phyloP scores from a whole-genome alignment of 2,888 invertebrate species.

The Allophyes oxyacanthae region DNA sequence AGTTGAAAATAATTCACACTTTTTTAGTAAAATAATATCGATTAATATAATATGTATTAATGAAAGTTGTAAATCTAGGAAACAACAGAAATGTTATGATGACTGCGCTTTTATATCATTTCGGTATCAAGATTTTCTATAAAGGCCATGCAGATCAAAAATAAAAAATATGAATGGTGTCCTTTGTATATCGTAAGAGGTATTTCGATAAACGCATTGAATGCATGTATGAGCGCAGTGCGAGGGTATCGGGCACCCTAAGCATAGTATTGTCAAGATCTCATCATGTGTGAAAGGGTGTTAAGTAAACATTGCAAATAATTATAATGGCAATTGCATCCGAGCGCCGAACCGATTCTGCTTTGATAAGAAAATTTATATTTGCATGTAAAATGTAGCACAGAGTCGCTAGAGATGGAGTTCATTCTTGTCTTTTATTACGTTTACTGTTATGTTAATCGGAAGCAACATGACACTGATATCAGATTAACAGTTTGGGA shows the following conservation, averaged over 20 bases:
- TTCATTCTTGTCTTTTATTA: conserved; percentile 80
- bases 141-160: conserved; percentile 16
- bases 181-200: conserved; percentile 68
- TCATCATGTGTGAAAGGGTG: conserved; percentile 89
- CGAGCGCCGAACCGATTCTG: conserved; percentile 73
- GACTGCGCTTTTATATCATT: conserved; percentile 1
- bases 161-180: conserved; percentile 40
- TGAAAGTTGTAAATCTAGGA: not conserved
- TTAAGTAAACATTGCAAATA: conserved; percentile 90
- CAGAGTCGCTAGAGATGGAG: conserved; percentile 73
- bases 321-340: conserved; percentile 88
- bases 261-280: conserved; percentile 77
- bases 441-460: conserved; percentile 84
- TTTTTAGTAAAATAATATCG: not conserved
- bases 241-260: conserved; percentile 68
- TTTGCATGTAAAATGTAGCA: conserved; percentile 84
- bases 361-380: conserved; percentile 83
- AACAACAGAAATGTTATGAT: not conserved
- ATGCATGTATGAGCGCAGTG: conserved; percentile 47
- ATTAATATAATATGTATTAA: no score
- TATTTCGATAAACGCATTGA: conserved; percentile 69
- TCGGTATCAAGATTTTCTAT: not conserved
- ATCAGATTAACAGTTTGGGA: conserved; percentile 84
- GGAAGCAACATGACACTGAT: conserved; percentile 86
- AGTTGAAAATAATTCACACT: no score